phyloP scores from a whole-genome alignment of 2,888 invertebrate species.

The Conistra vaccinii region DNA sequence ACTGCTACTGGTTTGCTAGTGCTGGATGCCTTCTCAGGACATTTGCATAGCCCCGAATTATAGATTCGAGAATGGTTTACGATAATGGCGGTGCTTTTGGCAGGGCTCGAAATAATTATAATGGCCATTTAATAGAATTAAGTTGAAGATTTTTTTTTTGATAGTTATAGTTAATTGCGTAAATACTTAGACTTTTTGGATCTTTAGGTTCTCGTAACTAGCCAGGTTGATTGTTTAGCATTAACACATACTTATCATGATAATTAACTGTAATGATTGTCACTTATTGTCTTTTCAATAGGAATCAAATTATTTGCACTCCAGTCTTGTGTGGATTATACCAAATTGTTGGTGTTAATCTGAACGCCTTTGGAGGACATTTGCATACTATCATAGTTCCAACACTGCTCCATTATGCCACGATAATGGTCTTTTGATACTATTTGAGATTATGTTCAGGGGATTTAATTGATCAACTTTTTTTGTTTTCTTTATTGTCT shows the following conservation, averaged over 20 bases:
- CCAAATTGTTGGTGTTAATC: background rate
- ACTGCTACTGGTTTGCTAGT: conserved; percentile 63
- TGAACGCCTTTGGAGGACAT: background rate
- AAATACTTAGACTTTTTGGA: background rate
- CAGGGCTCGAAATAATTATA: conserved; percentile 26
- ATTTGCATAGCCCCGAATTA: conserved; percentile 72
- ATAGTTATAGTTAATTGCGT: background rate
- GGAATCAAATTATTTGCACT: background rate
- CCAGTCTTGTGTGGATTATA: no score
- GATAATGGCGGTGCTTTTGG: conserved; percentile 54
- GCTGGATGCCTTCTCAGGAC: conserved; percentile 50
- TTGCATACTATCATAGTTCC: conserved; percentile 7
- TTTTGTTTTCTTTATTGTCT: background rate
- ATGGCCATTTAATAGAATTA: conserved; percentile 13
- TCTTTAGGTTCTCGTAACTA: no score
- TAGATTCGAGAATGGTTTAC: conserved; percentile 64
- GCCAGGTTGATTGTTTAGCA: background rate
- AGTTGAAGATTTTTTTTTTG: background rate
- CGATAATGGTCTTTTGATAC: background rate
- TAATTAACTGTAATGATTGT: background rate
- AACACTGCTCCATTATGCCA: conserved; percentile 2
- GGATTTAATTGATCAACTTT: background rate
- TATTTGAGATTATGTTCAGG: background rate
- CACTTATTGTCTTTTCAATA: background rate
- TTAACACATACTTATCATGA: background rate